Base-by-base conservation (phyloP, 2,113 vertebrate species). In the Leucopsar rothschildi region DNA sequence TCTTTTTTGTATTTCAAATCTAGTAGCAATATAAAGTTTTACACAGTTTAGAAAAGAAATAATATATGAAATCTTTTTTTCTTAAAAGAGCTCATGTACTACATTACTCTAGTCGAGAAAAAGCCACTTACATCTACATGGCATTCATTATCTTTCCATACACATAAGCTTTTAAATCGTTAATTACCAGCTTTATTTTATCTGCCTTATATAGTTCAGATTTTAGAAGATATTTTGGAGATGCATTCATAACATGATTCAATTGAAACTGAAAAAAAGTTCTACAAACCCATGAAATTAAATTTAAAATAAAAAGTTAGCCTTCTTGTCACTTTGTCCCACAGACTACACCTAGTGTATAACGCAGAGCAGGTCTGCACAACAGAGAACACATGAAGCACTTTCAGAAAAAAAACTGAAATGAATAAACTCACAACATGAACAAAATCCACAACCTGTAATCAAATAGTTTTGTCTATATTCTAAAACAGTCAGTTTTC, bases 1-100 rank as follows among this genome's bases (percentile, higher is more conserved):
- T 99, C 99, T 82, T 98, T 99, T 97, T 96, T 99, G 86, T 77
- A 91, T 95, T 92, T 98, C 60, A 95, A 97, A 96, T 99, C 99
- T 99, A 96, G 42, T 8, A 88, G 39, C 22, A 97, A 96, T 44
- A 70, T 8, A 69, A 69, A 92, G 21, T 49, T 91, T 90, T 59
- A 49, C 22, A 55, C 3, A 35, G 18, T 70, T 93, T 12, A 72
- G 57, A 77, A 83, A 50, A 81, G 40, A 88, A 15, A 91, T 24
- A 70, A n/a, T 4, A 12, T 5, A 55, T 45, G 20, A 82, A 11
- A 57, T 5, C 1, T 1, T 4, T 56, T 40, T 60, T 66, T 65
- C 82, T 56, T 79, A 18, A 37, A 72, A 68, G 23, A 66, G 27
- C 4, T 61, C 31, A 31, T 4, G 5, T 21, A 39, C 14, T 77